Base-by-base conservation (phyloP, 2,888 invertebrate genomes). In the Phanerotoma sp. region DNA sequence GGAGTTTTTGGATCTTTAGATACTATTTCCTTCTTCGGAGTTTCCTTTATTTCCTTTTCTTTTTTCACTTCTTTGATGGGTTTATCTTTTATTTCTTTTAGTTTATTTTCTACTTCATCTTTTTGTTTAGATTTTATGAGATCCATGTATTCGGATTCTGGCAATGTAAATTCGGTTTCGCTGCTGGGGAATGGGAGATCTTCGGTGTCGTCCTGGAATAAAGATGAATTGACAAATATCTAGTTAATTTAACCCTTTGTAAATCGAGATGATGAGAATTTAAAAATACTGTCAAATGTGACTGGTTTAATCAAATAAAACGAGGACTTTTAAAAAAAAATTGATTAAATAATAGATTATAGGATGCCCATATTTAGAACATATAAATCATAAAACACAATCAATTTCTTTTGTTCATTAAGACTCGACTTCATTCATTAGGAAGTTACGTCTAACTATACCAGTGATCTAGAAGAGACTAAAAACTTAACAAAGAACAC, bases 121-220 rank as follows among this genome's bases (percentile, higher is more conserved):
- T 81, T 83, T 61, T 80, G 81, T 61, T 83, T 81, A 52, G 80
- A 80, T 65, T 82, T 83, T 56, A 84, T 80, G 15, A 82, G 66
- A 15, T 75, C 72, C 3, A 80, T 79, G 69, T 81, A 85, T 53
- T 85, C 85, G 57, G 68, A 78, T 48, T 84, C 84, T 0, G 85
- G 83, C 30, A 85, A 72, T 59, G 73, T 74, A 62, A 85, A 86
- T 2, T 82, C 79, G 5, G 74, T 73, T 66, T 83, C 82, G 13
- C 82, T 81, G 68, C 83, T 83, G 0, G 85, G 85, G 69, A 86
- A 86, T 1, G 84, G 84, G 59, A 84, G 78, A 25, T 82, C 82
- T 67, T 86, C 86, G 20, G 83, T 83, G 56, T 86, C 85, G 63
- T 85, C 84, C 66, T 85, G 67, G 9, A 45, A n/a, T n/a, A 28